Conservation (phyloP, 2,797 vertebrate genomes). For the Bovichtus diacanthus region DNA sequence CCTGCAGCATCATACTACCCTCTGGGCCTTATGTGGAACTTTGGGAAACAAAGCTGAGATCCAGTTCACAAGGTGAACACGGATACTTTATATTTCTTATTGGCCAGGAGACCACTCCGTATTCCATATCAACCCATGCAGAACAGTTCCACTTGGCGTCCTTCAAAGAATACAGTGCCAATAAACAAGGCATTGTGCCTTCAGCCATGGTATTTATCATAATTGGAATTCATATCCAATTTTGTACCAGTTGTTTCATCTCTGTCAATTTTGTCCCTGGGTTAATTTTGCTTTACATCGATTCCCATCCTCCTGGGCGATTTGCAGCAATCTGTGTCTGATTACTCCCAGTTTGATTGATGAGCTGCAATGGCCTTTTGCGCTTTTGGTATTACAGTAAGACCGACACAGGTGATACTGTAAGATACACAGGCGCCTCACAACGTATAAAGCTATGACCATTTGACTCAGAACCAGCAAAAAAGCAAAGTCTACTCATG, state of each 20-base stretch:
- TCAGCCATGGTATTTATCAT: conserved; percentile 64
- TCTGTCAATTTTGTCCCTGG: conserved; percentile 71
- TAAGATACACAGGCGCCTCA: conserved; percentile 8
- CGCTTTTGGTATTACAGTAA: conserved; percentile 31
- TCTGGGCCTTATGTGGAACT: background rate
- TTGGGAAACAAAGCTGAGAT: conserved; percentile 1
- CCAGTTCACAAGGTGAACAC: conserved; percentile 29
- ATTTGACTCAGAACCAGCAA: background rate
- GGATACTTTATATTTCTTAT: conserved; percentile 12
- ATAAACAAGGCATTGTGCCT: conserved; percentile 46
- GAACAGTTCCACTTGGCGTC: conserved; percentile 47
- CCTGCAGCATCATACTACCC: background rate
- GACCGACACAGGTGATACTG: conserved; percentile 11
- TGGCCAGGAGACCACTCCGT: conserved; percentile 1
- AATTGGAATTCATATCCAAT: conserved; percentile 72
- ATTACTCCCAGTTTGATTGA: conserved; percentile 73
- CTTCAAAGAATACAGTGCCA: conserved; percentile 48
- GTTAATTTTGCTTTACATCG: conserved; percentile 79
- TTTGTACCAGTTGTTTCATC: conserved; percentile 71
- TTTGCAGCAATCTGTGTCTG: conserved; percentile 74
- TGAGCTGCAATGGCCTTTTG: conserved; percentile 55
- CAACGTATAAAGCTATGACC: conserved; percentile 2
- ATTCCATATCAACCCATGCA: conserved; percentile 41
- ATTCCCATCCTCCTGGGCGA: conserved; percentile 72
- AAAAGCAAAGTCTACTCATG: background rate